Evolutionary conservation across 2,888 invertebrate species (phyloP).

Genomic region (Chironomus tentans): DNA sequence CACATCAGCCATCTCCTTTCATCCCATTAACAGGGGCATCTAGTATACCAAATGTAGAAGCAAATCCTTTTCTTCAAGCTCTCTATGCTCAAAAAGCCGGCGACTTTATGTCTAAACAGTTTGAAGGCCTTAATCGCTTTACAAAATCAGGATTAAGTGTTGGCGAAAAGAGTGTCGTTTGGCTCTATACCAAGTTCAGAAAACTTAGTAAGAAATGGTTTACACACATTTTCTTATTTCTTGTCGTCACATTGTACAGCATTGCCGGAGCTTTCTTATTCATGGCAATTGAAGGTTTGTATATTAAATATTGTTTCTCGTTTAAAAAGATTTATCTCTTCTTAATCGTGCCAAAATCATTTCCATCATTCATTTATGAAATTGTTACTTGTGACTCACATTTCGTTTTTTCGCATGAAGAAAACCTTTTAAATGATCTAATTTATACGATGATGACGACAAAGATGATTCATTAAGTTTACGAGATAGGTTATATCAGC

Average conservation of each 20-base stretch:
- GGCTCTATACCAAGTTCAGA: slow-evolving; percentile 69
- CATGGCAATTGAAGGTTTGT: slow-evolving; percentile 62
- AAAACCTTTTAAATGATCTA: not conserved
- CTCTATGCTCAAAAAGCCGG: slow-evolving; percentile 60
- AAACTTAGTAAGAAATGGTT: slow-evolving; percentile 47
- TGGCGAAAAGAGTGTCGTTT: slow-evolving; percentile 73
- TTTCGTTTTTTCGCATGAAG: no score
- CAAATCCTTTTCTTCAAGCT: slow-evolving; percentile 39
- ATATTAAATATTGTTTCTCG: not conserved
- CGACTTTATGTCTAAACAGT: slow-evolving; percentile 70
- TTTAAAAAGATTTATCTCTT: no score
- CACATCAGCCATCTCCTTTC: not conserved
- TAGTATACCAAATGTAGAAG: not conserved
- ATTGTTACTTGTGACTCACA: no score
- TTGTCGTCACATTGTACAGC: slow-evolving; percentile 69
- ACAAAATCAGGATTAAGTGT: slow-evolving; percentile 74
- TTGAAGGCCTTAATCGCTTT: slow-evolving; percentile 67
- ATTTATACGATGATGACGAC: not conserved
- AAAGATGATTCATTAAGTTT: not conserved
- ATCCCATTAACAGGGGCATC: slow-evolving; percentile 18
- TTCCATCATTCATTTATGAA: no score
- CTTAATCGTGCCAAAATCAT: no score
- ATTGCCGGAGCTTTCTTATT: slow-evolving; percentile 74
- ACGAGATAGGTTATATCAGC: not conserved
- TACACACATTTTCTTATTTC: slow-evolving; percentile 74